Percentiles rank a stretch among this genome's conserved stretches.
These are phyloP conservation scores for Pegoplata infirma DNA, from an alignment of 2,888 invertebrate species.

Conservation along the genomic window DNA sequence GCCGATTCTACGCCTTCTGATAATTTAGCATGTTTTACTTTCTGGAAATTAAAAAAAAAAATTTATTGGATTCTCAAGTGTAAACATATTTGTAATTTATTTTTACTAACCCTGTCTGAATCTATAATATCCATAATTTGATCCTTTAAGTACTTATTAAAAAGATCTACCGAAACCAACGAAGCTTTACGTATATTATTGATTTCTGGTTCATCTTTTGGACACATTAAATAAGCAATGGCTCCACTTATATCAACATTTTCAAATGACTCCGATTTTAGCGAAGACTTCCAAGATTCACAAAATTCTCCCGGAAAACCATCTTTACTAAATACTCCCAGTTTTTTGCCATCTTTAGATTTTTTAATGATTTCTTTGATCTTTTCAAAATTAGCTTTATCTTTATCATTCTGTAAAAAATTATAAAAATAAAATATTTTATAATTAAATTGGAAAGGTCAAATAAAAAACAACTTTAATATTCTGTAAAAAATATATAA, in stretches of 20 bases:
- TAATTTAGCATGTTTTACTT: slow-evolving; percentile 96
- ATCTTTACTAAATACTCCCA: slow-evolving; percentile 96
- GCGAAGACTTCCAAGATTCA: slow-evolving; percentile 90
- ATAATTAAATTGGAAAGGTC: too few species aligned
- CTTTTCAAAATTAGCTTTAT: slow-evolving; percentile 91
- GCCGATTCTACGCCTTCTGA: slow-evolving; percentile 97
- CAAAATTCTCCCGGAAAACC: slow-evolving; percentile 95
- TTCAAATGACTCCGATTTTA: slow-evolving; percentile 89
- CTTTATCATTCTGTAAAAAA: slow-evolving; percentile 87
- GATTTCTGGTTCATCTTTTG: slow-evolving; percentile 96
- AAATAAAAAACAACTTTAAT: too few species aligned
- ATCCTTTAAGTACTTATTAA: slow-evolving; percentile 96
- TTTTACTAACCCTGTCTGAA: slow-evolving; percentile 96
- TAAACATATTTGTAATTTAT: too few species aligned
- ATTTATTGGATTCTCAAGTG: too few species aligned
- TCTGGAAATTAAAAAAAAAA: slow-evolving; percentile 80
- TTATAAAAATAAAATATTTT: slow-evolving; percentile 67
- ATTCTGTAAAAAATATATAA: too few species aligned
- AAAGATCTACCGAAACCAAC: slow-evolving; percentile 94
- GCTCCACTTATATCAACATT: slow-evolving; percentile 91
- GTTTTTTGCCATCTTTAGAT: slow-evolving; percentile 91
- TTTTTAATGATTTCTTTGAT: slow-evolving; percentile 88
- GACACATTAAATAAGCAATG: slow-evolving; percentile 92
- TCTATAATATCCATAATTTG: slow-evolving; percentile 99
- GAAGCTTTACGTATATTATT: slow-evolving; percentile 94